Base-by-base conservation (phyloP, 2,113 vertebrate species). In the Cichladusa arquata region DNA sequence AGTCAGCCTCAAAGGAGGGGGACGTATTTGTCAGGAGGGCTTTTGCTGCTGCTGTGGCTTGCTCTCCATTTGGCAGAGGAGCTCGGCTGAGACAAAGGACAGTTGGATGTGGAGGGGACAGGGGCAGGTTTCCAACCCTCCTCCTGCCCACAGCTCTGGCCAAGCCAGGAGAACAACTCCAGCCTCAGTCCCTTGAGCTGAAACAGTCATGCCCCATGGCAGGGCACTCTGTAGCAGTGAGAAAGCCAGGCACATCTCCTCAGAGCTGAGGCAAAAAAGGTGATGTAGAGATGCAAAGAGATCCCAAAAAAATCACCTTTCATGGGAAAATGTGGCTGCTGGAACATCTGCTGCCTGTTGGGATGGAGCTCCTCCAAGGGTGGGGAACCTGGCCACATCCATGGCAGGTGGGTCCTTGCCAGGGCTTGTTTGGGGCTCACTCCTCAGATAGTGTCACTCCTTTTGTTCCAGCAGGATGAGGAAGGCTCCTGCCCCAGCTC, bases 331-430 rank as follows among this genome's bases (percentile, higher is more conserved):
- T 1, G 8, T 2, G 5, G 50, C 38, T 24, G 44, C 23, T 8
- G 67, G 50, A 65, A 40, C 40, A 15, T 14, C 56, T 54, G 33
- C 51, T 69, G 65, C 54, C 19, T 16, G 50, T 10, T 29, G 65
- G 76, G 76, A 25, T 20, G 0, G 3, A 23, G 40, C 12, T 16
- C 5, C 20, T 48, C 36, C 6, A 2, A 44, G 42, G 34, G 22
- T 0, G 0, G 9, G 50, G 14, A 23, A 24, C 19, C 9, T 0
- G 5, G 50, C 28, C 73, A 44, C 1, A 7, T 9, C 64, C 36
- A 10, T 6, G 45, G 51, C 47, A 71, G 14, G 23, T 2, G 29
- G 23, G 31, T 33, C 67, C 15, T 8, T n/a, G 57, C 57, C 14
- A 14, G 24, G n/a, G 54, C n/a, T n/a, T 5, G 0, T 8, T 14